Evolutionary conservation across 2,797 vertebrate species (phyloP), one percentile per base, ranked within the genome.

Genomic region (Neostethus bicornis): DNA sequence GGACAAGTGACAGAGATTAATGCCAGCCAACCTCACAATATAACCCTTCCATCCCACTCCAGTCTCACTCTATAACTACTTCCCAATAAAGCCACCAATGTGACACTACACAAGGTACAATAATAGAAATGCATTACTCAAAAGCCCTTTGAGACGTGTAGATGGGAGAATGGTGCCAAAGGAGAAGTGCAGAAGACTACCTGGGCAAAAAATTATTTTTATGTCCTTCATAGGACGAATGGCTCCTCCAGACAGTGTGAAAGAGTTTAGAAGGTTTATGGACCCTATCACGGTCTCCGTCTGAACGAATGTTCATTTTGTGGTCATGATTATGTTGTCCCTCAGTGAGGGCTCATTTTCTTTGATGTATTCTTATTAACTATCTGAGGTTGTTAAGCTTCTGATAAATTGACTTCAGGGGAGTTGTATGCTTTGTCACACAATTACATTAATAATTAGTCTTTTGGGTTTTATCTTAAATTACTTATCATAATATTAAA

Each of bases 1-100:
- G 87, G 91, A 93, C 91, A 92, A 91, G 90, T 91, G 90, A 91
- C 56, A 73, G 86, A 91, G 90, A 89, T 88, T 86, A 91, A 91
- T 91, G 83, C 82, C 69, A 69, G 84, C 70, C 88, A 61, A 72
- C 86, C 70, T 77, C 79, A 77, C 76, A 51, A 64, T 91, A 90
- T 88, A 90, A 90, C 89, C 86, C 83, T 78, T 86, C 86, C 83
- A 83, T 85, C 79, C 84, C 68, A 77, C 80, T 72, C 64, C 75
- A 78, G 75, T 79, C 80, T 84, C 72, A 66, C 78, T 84, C 83
- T 79, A 80, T 80, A 89, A 90, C 90, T 90, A 91, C 86, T 87
- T 87, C 74, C 81, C 69, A 89, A 92, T 91, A 91, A 91, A 90
- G 84, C 79, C 73, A 70, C 76, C 85, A 80, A 74, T 85, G 81